Evolutionary conservation across 2,113 vertebrate species (phyloP).

Genomic region (Acanthisitta chloris): DNA sequence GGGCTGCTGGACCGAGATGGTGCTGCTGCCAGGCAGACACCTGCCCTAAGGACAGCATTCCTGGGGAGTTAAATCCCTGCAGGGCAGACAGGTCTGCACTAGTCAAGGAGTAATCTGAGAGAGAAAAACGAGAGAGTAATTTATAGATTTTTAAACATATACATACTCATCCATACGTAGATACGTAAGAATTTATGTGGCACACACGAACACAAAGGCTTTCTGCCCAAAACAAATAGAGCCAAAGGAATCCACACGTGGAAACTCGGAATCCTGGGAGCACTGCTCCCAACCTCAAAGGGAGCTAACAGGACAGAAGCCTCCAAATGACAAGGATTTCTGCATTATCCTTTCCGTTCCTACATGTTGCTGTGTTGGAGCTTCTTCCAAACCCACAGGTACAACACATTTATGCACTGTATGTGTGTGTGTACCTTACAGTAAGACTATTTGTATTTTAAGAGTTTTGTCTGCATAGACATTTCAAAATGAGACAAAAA

Average conservation of each 20-base stretch:
- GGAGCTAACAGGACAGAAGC: background rate
- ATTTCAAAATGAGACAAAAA: background rate
- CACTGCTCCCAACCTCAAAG: background rate
- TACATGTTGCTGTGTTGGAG: background rate
- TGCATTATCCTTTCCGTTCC: background rate
- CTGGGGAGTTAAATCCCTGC: slow-evolving; percentile 94
- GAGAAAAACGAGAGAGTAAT: background rate
- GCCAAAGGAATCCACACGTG: background rate
- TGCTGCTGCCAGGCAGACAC: slow-evolving; percentile 99
- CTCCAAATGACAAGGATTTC: background rate
- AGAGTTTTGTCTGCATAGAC: background rate
- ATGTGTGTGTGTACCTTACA: background rate
- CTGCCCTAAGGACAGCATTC: slow-evolving; percentile 91
- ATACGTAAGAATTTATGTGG: background rate
- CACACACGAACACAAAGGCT: background rate
- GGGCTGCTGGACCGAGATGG: slow-evolving; percentile 90
- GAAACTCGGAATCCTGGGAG: background rate
- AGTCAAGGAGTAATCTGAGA: slow-evolving; percentile 91
- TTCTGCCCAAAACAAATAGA: background rate
- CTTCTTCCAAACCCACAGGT: background rate
- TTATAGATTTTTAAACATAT: background rate
- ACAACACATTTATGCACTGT: background rate
- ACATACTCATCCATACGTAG: fast-evolving
- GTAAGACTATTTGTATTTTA: background rate
- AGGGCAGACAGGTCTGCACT: slow-evolving; percentile 93